Conservation (phyloP, 2,113 vertebrate species). For the Planiliza haematocheilus region DNA sequence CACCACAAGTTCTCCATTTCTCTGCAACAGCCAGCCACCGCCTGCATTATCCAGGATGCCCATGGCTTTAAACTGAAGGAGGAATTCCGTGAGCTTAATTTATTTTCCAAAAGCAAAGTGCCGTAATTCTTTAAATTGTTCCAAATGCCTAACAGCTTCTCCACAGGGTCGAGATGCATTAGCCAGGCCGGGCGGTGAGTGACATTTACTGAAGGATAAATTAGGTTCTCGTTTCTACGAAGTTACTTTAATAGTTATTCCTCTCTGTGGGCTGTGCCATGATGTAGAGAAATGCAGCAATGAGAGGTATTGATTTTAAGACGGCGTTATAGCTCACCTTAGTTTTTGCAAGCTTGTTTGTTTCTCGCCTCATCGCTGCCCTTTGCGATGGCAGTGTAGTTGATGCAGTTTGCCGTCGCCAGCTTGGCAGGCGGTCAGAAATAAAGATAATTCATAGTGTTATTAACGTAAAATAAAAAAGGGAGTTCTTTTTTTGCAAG, state of each 20-base stretch:
- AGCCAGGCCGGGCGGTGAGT: constrained; percentile 4
- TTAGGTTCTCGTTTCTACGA: constrained; percentile 30
- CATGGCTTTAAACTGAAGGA: background rate
- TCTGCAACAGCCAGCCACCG: background rate
- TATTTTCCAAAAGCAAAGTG: background rate
- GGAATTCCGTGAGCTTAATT: background rate
- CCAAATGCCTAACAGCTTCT: background rate
- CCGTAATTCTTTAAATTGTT: constrained; percentile 6
- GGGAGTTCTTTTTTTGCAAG: constrained; percentile 6
- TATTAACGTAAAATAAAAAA: background rate
- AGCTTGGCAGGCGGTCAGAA: constrained; percentile 36
- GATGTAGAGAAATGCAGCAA: constrained; percentile 34
- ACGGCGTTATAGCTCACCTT: constrained; percentile 47
- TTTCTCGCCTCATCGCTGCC: constrained; percentile 32
- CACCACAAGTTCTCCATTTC: background rate
- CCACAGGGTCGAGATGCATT: background rate
- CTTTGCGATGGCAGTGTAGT: constrained; percentile 34
- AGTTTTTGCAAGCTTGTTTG: constrained; percentile 52
- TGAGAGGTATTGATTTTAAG: constrained; percentile 57
- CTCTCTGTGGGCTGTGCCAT: background rate
- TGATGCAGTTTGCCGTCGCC: constrained; percentile 44
- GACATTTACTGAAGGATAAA: constrained; percentile 40
- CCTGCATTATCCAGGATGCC: background rate
- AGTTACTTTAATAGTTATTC: constrained; percentile 35
- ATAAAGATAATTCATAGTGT: constrained; percentile 33